These are phyloP conservation scores for Nicator chloris DNA, from an alignment of 2,113 vertebrate genomes.

Conservation along the genomic window DNA sequence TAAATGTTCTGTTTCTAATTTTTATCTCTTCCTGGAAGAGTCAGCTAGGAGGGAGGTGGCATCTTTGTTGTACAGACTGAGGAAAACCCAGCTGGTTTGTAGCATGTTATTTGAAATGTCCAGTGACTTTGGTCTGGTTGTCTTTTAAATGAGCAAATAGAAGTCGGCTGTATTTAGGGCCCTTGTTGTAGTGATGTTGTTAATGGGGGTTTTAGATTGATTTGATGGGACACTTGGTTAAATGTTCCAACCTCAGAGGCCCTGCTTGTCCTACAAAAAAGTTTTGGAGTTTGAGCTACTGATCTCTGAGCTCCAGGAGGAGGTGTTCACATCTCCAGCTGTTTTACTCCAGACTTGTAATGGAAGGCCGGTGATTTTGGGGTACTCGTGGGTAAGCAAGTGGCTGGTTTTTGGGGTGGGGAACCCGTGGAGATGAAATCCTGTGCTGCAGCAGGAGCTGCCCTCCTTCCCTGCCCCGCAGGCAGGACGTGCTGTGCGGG, in stretches of 20 bases:
- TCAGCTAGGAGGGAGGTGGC: neutral
- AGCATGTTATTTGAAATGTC: neutral
- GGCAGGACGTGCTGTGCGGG: neutral
- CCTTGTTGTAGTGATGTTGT: neutral
- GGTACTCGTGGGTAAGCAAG: accelerated
- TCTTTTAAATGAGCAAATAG: neutral
- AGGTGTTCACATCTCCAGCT: neutral
- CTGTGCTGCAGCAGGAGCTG: neutral
- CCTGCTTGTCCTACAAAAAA: neutral
- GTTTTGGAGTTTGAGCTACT: neutral
- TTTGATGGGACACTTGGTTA: neutral
- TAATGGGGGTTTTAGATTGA: neutral
- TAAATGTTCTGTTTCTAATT: neutral
- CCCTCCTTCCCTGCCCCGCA: neutral
- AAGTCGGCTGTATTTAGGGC: neutral
- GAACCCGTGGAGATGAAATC: accelerated
- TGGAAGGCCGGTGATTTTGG: neutral
- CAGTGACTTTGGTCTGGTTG: neutral
- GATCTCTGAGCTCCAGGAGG: accelerated
- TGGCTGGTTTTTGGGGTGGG: neutral
- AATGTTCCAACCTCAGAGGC: neutral
- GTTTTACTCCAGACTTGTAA: neutral
- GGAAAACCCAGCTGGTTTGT: neutral
- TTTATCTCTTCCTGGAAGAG: neutral
- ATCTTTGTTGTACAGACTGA: accelerated